Evolutionary conservation across 2,888 invertebrate genomes (phyloP).

Genomic region (Apodemia hepburni): DNA sequence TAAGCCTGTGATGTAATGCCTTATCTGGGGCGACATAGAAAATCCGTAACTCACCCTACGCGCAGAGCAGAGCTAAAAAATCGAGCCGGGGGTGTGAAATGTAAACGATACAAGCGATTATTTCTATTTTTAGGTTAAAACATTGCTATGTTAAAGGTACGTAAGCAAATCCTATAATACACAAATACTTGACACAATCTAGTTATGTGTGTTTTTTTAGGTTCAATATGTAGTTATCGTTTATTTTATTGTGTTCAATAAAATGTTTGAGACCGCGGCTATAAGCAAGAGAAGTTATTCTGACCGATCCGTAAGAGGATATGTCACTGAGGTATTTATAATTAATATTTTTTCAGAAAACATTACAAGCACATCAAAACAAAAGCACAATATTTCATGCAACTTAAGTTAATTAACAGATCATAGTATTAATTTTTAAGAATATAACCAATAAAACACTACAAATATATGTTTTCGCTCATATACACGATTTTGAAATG

Average conservation of each 20-base stretch:
- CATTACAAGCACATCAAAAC: no score
- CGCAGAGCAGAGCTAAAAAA: constrained; percentile 21
- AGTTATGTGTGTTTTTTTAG: constrained; percentile 23
- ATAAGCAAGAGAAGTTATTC: constrained; percentile 86
- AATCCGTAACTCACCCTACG: constrained; percentile 18
- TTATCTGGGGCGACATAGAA: constrained; percentile 12
- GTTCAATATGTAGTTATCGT: constrained; percentile 40
- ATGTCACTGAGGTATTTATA: constrained; percentile 87
- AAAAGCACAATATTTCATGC: no score
- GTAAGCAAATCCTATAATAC: constrained; percentile 33
- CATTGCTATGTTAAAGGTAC: constrained; percentile 67
- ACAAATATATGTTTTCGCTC: neutral
- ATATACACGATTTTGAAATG: neutral
- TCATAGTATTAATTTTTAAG: no score
- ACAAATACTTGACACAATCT: constrained; percentile 26
- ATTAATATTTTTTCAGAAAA: neutral
- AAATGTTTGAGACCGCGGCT: constrained; percentile 52
- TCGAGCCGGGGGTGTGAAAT: constrained; percentile 15
- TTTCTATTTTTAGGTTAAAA: constrained; percentile 50
- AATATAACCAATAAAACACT: neutral
- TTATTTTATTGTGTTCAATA: constrained; percentile 55
- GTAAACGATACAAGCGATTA: constrained; percentile 14
- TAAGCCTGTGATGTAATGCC: constrained; percentile 3
- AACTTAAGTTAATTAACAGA: no score
- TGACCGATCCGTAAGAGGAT: constrained; percentile 90